These are phyloP conservation scores for Tipula confusa DNA, from an alignment of 2,888 invertebrate species.

Conservation along the genomic window DNA sequence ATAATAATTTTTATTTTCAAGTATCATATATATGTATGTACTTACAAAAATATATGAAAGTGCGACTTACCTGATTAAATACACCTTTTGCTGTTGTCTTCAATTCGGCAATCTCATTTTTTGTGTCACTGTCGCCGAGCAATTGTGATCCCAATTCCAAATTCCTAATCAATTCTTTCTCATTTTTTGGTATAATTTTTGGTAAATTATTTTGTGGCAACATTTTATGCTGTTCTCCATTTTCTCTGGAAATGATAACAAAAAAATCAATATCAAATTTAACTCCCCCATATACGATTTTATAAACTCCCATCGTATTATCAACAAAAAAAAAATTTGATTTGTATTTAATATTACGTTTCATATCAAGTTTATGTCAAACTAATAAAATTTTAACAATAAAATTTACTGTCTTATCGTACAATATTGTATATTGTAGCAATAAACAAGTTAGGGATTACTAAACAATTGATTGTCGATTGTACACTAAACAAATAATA, in stretches of 20 bases:
- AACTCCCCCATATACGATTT: not conserved
- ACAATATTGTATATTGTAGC: no score
- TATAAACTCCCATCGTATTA: not conserved
- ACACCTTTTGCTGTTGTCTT: not conserved
- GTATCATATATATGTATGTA: no score
- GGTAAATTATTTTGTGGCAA: not conserved
- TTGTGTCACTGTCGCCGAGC: not conserved
- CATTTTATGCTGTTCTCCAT: not conserved
- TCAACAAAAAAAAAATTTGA: no score
- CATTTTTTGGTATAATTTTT: not conserved
- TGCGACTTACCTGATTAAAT: not conserved
- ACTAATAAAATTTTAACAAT: not conserved
- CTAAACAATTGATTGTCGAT: not conserved
- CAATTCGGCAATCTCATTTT: not conserved
- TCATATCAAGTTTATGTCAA: not conserved
- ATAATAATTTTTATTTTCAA: no score
- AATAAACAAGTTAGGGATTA: not conserved
- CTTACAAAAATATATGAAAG: not conserved
- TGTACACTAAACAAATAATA: not conserved
- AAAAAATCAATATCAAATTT: not conserved
- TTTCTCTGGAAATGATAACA: not conserved
- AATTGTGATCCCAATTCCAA: not conserved
- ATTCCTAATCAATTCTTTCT: not conserved
- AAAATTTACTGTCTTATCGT: not conserved
- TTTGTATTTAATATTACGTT: not conserved